Conservation (phyloP, 2,797 vertebrate species). For the Florisuga fusca region DNA sequence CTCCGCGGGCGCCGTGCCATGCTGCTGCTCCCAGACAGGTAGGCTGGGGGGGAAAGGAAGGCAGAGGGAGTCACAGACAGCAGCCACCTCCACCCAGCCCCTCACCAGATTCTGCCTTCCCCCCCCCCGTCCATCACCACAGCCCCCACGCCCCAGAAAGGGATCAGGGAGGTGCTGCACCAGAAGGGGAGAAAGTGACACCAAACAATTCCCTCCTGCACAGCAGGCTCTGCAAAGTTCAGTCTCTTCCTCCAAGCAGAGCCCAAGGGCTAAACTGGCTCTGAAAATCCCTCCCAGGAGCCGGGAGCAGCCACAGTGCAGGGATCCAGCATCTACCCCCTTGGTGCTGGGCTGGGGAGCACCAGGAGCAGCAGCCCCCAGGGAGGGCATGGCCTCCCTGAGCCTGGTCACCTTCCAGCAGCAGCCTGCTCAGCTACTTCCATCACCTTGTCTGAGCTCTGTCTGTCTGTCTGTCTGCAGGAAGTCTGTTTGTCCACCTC, state of each 20-base stretch:
- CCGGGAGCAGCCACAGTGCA: accelerated
- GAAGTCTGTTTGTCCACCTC: not conserved
- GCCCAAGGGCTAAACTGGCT: not conserved
- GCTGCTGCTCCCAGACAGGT: constrained; percentile 57
- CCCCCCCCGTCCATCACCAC: too few species aligned
- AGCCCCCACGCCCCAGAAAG: accelerated
- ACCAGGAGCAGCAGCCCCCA: not conserved
- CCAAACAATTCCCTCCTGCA: accelerated
- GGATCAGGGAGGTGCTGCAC: too few species aligned
- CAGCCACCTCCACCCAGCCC: accelerated
- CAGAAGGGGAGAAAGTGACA: accelerated
- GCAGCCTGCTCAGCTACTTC: not conserved
- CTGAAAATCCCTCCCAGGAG: accelerated
- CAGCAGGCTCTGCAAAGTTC: not conserved
- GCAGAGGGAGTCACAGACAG: not conserved
- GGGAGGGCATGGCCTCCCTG: accelerated
- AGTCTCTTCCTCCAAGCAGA: not conserved
- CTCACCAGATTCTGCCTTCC: not conserved
- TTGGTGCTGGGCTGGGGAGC: not conserved
- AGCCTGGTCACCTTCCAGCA: not conserved
- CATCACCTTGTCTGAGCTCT: too few species aligned
- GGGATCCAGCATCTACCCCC: not conserved
- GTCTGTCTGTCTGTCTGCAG: too few species aligned
- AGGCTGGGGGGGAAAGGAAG: constrained; percentile 12
- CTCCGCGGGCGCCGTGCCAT: constrained; percentile 93